Base-by-base conservation (phyloP, 2,888 invertebrate species). In the Auanema sp. region DNA sequence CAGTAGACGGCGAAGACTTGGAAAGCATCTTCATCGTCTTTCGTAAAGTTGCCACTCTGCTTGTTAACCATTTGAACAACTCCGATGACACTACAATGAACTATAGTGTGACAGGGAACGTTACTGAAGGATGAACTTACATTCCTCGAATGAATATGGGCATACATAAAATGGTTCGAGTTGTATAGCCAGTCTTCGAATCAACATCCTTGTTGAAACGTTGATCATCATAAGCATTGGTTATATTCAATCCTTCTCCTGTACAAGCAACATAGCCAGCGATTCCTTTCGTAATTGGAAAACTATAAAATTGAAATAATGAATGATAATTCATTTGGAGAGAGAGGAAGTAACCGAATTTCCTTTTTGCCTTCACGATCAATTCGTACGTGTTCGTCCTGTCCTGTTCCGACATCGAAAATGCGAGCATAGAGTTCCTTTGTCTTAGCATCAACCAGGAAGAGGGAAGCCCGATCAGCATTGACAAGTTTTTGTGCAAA, bases 51-150 rank as follows among this genome's bases (percentile, higher is more conserved):
- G 4, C 72, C 81, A 25, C 69, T 68, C 24, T 66, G 69, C 55
- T 88, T 88, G 83, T 88, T 88, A n/a, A 92, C 91, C 92, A 92
- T 92, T 85, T 92, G 92, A 0, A 92, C 91, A 0, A 92, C 92
- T 1, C 91, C 92, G 65, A 92, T 92, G 10, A 91, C 89, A 66
- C 87, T 87, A 79, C 56, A 83, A 64, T 33, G 25, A 24, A 54
- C 12, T 12, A 14, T 54, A 54, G 51, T n/a, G n/a, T n/a, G n/a
- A n/a, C n/a, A n/a, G n/a, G n/a, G n/a, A 43, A 43, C 14, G n/a
- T 12, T 11, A 18, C 8, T 33, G 33, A 33, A 5, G 53, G 33
- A 55, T 18, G 42, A 52, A 64, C 64, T 64, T 41, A 73, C 73
- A 58, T 24, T 25, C 60, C 62, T 64, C 91, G 86, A 18, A 91